Conservation (phyloP, 2,888 invertebrate genomes). For the Brachyopa scutellaris region DNA sequence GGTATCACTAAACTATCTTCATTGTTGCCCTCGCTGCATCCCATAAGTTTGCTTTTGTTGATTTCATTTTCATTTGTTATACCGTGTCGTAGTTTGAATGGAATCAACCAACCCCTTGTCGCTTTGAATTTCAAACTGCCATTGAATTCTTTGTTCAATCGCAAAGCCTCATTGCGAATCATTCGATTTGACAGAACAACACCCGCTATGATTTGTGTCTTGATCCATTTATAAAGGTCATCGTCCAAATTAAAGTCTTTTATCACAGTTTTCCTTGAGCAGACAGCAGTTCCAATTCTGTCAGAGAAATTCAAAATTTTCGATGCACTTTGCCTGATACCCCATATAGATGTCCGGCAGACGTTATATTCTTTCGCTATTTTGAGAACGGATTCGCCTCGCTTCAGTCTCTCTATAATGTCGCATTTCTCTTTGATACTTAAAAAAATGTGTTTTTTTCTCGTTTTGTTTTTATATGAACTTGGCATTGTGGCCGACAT, state of each 20-base stretch:
- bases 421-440: constrained; percentile 52
- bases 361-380: constrained; percentile 27
- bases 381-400: not conserved
- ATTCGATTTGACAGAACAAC: constrained; percentile 13
- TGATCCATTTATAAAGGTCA: constrained; percentile 25
- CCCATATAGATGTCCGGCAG: constrained; percentile 25
- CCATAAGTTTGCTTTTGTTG: not conserved
- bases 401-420: constrained; percentile 21
- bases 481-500: not conserved
- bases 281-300: constrained; percentile 11
- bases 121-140: constrained; percentile 18
- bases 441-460: constrained; percentile 15
- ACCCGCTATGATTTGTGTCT: not conserved
- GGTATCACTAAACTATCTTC: too few relatives aligned
- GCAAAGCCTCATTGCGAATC: constrained; percentile 29
- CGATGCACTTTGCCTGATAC: constrained; percentile 15
- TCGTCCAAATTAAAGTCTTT: constrained; percentile 16
- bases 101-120: constrained; percentile 21
- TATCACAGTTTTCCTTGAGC: constrained; percentile 21
- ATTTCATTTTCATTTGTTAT: not conserved
- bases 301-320: constrained; percentile 28
- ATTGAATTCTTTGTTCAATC: constrained; percentile 3
- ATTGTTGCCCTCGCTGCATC: too few relatives aligned
- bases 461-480: constrained; percentile 10
- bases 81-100: constrained; percentile 23